Evolutionary conservation across 2,888 invertebrate species (phyloP), one percentile per base, ranked within the genome.

Genomic region (Agonopterix alstromeriana): DNA sequence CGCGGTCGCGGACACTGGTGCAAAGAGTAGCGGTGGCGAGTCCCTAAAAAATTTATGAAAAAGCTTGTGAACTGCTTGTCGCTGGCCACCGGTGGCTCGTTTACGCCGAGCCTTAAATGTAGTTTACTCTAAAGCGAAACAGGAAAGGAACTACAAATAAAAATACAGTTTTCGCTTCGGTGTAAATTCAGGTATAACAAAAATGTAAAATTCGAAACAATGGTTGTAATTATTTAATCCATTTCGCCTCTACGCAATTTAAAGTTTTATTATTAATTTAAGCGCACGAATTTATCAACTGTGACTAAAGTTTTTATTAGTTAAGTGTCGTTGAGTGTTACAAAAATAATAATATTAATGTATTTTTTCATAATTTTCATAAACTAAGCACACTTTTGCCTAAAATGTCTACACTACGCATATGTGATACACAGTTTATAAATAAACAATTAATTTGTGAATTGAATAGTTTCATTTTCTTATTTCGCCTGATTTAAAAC

Each of bases 391-490:
- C 87, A 84, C 81, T 80, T 78, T 79, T 76, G 86, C 82, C 85
- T 86, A 82, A 80, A 72, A 77, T 75, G 69, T 81, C 82, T 82
- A 83, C 85, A 82, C 80, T 80, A 77, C 79, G 77, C 81, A 78
- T 82, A 50, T 84, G 86, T 86, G 86, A 87, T 87, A 87, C 82
- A 84, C 81, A 73, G 76, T 87, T 82, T 83, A 81, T 78, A 77
- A 82, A 81, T 83, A 85, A 86, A 84, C 70, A 66, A 78, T 73
- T 77, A 73, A 82, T 79, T 81, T 82, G 79, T 79, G 73, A 60
- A 36, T 9, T 8, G 7, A 8, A n/a, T 43, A 60, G 68, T 67
- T 74, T 72, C 60, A 65, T 63, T 75, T 58, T 42, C 61, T 17
- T 73, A 45, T 73, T 27, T 75, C 10, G 76, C 73, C 46, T 79